phyloP scores from a whole-genome alignment of 2,888 invertebrate genomes.

The Hirtodrosophila duncani region DNA sequence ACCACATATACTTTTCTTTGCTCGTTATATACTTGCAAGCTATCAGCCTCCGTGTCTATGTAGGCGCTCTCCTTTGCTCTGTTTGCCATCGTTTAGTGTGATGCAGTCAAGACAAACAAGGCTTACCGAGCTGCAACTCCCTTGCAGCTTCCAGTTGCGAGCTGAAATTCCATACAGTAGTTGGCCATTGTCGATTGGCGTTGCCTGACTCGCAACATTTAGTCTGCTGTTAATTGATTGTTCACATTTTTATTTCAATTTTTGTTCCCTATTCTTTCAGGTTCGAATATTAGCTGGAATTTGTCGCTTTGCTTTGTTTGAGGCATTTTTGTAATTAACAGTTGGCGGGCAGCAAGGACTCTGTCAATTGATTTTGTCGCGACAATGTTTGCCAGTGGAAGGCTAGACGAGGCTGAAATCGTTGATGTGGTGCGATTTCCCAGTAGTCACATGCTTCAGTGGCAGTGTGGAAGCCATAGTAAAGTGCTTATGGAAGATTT shows the following conservation, averaged over 20 bases:
- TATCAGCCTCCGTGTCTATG: no score
- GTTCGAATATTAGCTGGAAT: slow-evolving; percentile 49
- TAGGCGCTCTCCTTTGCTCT: slow-evolving; percentile 44
- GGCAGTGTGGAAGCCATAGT: no score
- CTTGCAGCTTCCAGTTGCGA: neutral
- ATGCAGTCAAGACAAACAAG: slow-evolving; percentile 57
- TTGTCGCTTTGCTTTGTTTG: slow-evolving; percentile 46
- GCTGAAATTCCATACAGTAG: slow-evolving; percentile 51
- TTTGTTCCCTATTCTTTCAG: slow-evolving; percentile 39
- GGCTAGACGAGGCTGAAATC: neutral
- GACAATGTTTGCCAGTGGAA: slow-evolving; percentile 60
- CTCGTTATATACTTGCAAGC: no score
- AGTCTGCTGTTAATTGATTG: slow-evolving; percentile 59
- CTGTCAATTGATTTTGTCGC: slow-evolving; percentile 63
- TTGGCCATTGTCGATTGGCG: slow-evolving; percentile 49
- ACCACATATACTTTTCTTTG: no score
- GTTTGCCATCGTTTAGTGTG: slow-evolving; percentile 73
- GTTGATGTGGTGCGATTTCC: neutral
- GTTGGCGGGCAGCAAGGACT: slow-evolving; percentile 46
- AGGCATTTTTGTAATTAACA: slow-evolving; percentile 53
- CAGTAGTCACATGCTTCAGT: neutral
- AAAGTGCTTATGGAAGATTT: no score
- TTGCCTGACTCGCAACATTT: slow-evolving; percentile 37
- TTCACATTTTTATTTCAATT: slow-evolving; percentile 45
- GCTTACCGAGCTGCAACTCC: neutral